phyloP scores from a whole-genome alignment of 2,113 vertebrate species.

The Channa maculata region DNA sequence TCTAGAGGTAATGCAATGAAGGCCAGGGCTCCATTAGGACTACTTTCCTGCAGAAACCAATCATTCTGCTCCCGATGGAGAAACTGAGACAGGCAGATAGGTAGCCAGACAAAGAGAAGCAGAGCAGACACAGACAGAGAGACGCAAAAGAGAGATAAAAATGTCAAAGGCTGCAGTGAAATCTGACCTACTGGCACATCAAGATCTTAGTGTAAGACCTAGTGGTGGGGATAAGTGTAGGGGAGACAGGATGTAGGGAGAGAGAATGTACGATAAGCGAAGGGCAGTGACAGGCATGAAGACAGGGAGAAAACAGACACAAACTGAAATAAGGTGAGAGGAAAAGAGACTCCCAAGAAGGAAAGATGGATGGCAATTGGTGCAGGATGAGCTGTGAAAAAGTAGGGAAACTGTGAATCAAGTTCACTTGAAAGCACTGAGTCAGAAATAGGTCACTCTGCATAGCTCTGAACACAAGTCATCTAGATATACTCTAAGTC shows the following conservation, averaged over 20 bases:
- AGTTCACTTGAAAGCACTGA: constrained; percentile 9
- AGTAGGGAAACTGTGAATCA: background rate
- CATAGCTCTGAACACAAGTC: background rate
- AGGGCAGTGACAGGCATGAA: background rate
- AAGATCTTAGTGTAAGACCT: constrained; percentile 16
- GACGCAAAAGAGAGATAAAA: constrained; percentile 40
- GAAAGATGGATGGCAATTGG: constrained; percentile 9
- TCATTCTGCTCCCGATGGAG: constrained; percentile 68
- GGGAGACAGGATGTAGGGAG: background rate
- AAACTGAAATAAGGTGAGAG: background rate
- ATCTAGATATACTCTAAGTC: background rate
- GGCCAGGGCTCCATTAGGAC: constrained; percentile 69
- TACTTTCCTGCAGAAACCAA: constrained; percentile 73
- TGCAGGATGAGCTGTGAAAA: background rate
- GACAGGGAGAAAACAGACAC: no score
- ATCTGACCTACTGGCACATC: constrained; percentile 67
- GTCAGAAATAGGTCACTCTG: constrained; percentile 18
- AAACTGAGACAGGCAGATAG: constrained; percentile 40
- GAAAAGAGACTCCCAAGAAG: background rate
- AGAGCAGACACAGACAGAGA: constrained; percentile 43
- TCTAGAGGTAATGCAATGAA: constrained; percentile 74
- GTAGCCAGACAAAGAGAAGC: constrained; percentile 32
- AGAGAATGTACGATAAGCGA: no score
- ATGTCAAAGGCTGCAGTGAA: constrained; percentile 71
- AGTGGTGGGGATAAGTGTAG: constrained; percentile 13